Percentiles rank a stretch among this genome's conserved stretches.
Conservation (phyloP, 2,113 vertebrate genomes). For the Zingel zingel region DNA sequence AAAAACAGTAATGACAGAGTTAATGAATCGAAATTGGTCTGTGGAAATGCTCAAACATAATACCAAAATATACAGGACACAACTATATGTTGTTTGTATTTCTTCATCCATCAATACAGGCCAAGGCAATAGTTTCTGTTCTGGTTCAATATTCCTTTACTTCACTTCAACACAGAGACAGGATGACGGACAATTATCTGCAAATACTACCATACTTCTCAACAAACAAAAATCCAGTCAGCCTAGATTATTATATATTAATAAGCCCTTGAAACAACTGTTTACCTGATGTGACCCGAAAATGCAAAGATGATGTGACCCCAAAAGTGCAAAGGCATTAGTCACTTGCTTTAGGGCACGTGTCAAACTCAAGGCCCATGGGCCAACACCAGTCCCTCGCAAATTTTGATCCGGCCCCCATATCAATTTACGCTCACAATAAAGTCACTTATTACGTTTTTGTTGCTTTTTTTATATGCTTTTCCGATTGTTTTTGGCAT, state of each 20-base stretch:
- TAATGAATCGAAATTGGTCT: background rate
- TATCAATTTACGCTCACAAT: too few species aligned
- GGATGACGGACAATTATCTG: background rate
- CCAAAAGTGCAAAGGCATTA: background rate
- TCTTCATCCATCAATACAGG: background rate
- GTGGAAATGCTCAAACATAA: background rate
- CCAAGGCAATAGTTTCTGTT: background rate
- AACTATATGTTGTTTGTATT: background rate
- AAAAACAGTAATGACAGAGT: slow-evolving; percentile 29
- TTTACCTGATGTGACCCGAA: too few species aligned
- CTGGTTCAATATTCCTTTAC: slow-evolving; percentile 1
- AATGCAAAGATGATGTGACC: too few species aligned
- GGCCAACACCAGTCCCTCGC: too few species aligned
- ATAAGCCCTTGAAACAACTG: background rate
- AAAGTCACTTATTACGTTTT: too few species aligned
- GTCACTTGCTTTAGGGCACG: background rate
- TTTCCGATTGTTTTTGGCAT: too few species aligned
- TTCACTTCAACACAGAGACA: background rate
- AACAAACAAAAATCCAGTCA: background rate
- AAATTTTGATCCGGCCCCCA: too few species aligned
- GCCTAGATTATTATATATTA: background rate
- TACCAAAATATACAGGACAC: background rate
- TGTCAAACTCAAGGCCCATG: too few species aligned
- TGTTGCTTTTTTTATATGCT: too few species aligned
- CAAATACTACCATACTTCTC: background rate